Conservation (phyloP, 2,888 invertebrate species). For the Dicroscelio sp. region DNA sequence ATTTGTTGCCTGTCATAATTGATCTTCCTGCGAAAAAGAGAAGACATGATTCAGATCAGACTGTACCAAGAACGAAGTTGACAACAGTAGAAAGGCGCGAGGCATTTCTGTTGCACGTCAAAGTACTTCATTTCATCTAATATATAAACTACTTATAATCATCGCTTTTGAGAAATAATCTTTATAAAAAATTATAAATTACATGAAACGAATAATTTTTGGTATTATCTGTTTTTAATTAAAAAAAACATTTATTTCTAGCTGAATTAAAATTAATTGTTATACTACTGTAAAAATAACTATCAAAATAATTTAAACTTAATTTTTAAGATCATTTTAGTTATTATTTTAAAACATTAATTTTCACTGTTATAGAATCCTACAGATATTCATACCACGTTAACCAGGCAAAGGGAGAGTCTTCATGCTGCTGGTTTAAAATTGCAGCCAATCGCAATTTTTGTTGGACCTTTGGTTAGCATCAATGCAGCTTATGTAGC, state of each 20-base stretch:
- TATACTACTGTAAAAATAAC: too few relatives aligned
- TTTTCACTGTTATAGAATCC: constrained; percentile 18
- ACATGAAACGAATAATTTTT: too few relatives aligned
- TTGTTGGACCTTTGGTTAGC: constrained; percentile 65
- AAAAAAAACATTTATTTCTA: too few relatives aligned
- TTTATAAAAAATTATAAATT: too few relatives aligned
- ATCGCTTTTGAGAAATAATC: too few relatives aligned
- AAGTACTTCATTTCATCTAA: constrained; percentile 8
- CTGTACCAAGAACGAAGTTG: not conserved
- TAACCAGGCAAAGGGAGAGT: not conserved
- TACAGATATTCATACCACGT: not conserved
- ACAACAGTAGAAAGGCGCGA: constrained; percentile 28
- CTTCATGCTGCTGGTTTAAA: not conserved
- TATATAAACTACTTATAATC: not conserved
- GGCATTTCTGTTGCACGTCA: constrained; percentile 27
- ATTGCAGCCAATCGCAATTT: constrained; percentile 66
- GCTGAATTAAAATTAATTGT: too few relatives aligned
- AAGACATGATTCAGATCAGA: not conserved
- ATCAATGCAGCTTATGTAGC: constrained; percentile 62
- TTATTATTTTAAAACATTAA: not conserved
- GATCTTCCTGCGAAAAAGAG: constrained; percentile 11
- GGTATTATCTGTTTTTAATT: too few relatives aligned
- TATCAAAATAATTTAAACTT: too few relatives aligned
- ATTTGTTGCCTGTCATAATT: constrained; percentile 20
- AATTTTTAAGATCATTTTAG: not conserved